phyloP scores from a whole-genome alignment of 2,113 vertebrate genomes.

The Perca flavescens region DNA sequence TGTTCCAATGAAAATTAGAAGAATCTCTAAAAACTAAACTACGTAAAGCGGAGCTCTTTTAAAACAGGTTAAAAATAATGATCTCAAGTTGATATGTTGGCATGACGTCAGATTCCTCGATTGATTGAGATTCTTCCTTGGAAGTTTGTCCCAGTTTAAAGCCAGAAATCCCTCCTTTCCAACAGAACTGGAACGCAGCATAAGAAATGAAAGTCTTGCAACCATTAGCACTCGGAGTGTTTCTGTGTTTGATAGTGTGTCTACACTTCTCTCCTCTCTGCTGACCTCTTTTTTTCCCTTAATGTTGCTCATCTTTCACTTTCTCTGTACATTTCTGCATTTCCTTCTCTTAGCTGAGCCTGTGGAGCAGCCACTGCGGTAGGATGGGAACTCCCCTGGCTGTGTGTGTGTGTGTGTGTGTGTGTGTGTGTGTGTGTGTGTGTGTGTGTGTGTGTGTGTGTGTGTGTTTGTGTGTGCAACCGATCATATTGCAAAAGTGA shows the following conservation, averaged over 20 bases:
- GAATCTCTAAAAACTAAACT: background rate
- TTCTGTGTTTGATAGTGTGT: constrained; percentile 63
- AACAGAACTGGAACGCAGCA: constrained; percentile 61
- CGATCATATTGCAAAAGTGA: constrained; percentile 49
- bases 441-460: constrained; percentile 1
- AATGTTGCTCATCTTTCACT: constrained; percentile 82
- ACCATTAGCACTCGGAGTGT: constrained; percentile 43
- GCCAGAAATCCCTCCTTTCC: constrained; percentile 60
- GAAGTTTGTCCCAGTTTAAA: constrained; percentile 42
- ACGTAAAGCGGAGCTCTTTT: background rate
- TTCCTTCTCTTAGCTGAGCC: constrained; percentile 91
- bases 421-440: constrained; percentile 44
- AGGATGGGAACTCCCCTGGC: constrained; percentile 87
- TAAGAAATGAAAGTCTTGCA: constrained; percentile 23
- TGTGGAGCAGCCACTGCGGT: constrained; percentile 97
- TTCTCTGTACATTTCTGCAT: constrained; percentile 87
- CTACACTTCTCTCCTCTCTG: constrained; percentile 67
- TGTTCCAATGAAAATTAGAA: background rate
- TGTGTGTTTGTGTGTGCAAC: background rate
- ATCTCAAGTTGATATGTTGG: background rate
- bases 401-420: constrained; percentile 63
- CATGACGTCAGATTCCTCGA: constrained; percentile 11
- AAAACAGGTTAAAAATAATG: background rate
- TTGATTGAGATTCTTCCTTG: constrained; percentile 23
- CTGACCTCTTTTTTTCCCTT: constrained; percentile 67